Base-by-base conservation (phyloP, 2,888 invertebrate genomes). In the Cordilura impudica region DNA sequence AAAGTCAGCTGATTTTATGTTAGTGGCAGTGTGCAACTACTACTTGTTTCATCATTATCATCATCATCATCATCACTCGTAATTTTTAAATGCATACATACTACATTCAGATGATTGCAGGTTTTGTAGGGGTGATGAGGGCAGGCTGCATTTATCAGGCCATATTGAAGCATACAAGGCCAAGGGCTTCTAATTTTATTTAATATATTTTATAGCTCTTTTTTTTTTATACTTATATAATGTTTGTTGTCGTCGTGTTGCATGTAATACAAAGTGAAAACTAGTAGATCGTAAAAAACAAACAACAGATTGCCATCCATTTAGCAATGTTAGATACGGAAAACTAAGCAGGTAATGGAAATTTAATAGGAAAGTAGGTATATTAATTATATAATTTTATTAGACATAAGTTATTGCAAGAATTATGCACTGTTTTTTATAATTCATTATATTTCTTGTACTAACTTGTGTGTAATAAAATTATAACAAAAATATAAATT, bases 131-230 rank as follows among this genome's bases (percentile, higher is more conserved):
- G 35, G n/a, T 5, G 12, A 14, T 16, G 18, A 26, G 31, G n/a
- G 56, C 21, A 45, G 18, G 16, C 26, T 35, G 63, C 16, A 79
- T 70, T 71, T 75, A 72, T 67, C 75, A 75, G 71, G 75, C 79
- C 63, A 72, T 75, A 51, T 67, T 67, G 67, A n/a, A 79, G 58
- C 31, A 71, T 56, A 71, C 79, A 75, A 76, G 79, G 79, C 71
- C 75, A 79, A 79, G 79, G 79, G 72, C 75, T 72, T 75, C 43
- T 63, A 31, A 67, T 67, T 79, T 66, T 63, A 79, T 75, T 79
- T 75, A 61, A 74, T 67, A n/a, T 51, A 35, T 72, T 72, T 51
- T 45, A 74, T 67, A 43, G 19, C 47, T 67, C 31, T 54, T 26
- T 73, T 58, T 72, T 56, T 29, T n/a, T 23, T 19, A 26, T 26